Percentiles rank a stretch among this genome's conserved stretches.
These are phyloP conservation scores for Pachymerium ferrugineum DNA, from an alignment of 2,888 invertebrate species.

Conservation along the genomic window DNA sequence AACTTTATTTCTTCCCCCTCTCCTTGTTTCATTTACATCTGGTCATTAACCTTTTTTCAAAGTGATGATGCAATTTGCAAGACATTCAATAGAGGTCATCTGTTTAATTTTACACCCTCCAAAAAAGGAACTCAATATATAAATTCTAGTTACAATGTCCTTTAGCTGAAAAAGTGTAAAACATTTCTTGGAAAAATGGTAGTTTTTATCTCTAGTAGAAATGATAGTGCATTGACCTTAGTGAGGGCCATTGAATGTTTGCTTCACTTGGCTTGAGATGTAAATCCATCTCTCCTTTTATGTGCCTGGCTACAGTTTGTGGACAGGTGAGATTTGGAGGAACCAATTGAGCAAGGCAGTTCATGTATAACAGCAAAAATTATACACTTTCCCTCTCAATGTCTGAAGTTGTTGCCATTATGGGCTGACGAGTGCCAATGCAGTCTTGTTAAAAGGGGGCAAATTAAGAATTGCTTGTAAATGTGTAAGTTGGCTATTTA, in stretches of 20 bases:
- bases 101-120: too few relatives aligned
- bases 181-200: background rate
- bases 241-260: slow-evolving; percentile 21
- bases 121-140: too few relatives aligned
- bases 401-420: too few relatives aligned
- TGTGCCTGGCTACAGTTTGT: slow-evolving; percentile 15
- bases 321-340: slow-evolving; percentile 15
- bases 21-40: background rate
- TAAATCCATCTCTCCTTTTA: slow-evolving; percentile 14
- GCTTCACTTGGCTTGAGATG: slow-evolving; percentile 18
- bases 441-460: too few relatives aligned
- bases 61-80: slow-evolving; percentile 16
- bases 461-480: too few relatives aligned
- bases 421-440: too few relatives aligned
- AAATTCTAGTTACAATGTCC: too few relatives aligned
- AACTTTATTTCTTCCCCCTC: background rate
- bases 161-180: too few relatives aligned
- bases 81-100: background rate
- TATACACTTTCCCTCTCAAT: background rate
- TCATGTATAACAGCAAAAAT: background rate
- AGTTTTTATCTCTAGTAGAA: background rate
- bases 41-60: slow-evolving; percentile 2
- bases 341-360: background rate
- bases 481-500: too few relatives aligned
- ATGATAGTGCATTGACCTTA: slow-evolving; percentile 4